Evolutionary conservation across 2,113 vertebrate genomes (phyloP), one percentile per base, ranked within the genome.

Genomic region (Pimephales promelas): DNA sequence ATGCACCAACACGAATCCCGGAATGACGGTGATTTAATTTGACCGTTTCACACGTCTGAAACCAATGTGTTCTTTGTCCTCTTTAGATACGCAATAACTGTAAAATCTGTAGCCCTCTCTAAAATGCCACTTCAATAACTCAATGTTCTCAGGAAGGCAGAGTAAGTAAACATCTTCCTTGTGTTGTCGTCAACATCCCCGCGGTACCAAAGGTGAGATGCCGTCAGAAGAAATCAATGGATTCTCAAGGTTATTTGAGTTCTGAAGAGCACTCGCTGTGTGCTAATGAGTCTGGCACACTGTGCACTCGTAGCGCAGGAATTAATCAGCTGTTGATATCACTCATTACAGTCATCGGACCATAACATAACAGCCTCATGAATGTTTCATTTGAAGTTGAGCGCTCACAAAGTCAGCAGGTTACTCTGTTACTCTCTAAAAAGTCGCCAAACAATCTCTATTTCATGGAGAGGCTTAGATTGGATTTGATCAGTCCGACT

Each of bases 191-290:
- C 71, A 56, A 71, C 71, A 75, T 72, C 73, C 57, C 78, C 43
- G 45, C 3, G 49, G 31, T 70, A 64, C 34, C 45, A 78, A 78
- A 78, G 76, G 70, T 77, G 31, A 61, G 68, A 74, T 76, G 13
- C 43, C 43, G 36, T 52, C 47, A 8, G 22, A 28, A 40, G 56
- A 81, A 85, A 85, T 85, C 59, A 79, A 85, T 81, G 56, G 34
- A 75, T 59, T 68, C 80, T 86, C 80, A 86, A 79, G 80, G 80
- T 82, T 86, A 83, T 64, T 73, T 81, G 84, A 75, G 59, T 43
- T 64, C 47, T 57, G 79, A 47, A 52, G 78, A 26, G 62, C 36
- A 59, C 70, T 52, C 5, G 34, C 68, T 85, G 84, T 56, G 79
- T 85, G 84, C 84, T 81, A 81, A 85, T 85, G 71, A 81, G 84